Percentiles rank a stretch among this genome's conserved stretches.
Evolutionary conservation across 2,888 invertebrate species (phyloP).

Genomic region (Nomada fabriciana): DNA sequence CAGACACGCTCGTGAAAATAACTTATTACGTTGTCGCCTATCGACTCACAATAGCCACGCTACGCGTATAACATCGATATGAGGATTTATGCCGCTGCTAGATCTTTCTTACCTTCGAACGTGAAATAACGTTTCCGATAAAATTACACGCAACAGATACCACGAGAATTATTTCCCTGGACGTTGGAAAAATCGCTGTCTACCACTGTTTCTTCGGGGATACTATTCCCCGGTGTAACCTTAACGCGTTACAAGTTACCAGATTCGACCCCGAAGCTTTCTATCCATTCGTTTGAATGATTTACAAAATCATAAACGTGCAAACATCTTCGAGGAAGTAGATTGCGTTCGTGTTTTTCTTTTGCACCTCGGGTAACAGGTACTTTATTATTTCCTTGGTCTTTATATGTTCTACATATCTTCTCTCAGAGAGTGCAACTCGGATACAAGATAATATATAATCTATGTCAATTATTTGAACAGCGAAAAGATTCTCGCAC

Average conservation of each 20-base stretch:
- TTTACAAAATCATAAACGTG: background rate
- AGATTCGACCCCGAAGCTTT: background rate
- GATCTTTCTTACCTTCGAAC: constrained; percentile 25
- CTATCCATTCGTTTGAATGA: background rate
- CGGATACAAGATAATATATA: too few relatives aligned
- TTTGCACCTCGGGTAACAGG: too few relatives aligned
- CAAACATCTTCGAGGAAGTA: background rate
- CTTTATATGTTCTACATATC: too few relatives aligned
- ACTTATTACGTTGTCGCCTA: constrained; percentile 59
- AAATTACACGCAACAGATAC: constrained; percentile 36
- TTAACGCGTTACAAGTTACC: background rate
- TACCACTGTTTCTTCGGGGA: background rate
- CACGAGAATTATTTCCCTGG: constrained; percentile 21
- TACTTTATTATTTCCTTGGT: too few relatives aligned
- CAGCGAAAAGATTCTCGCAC: too few relatives aligned
- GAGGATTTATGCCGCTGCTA: constrained; percentile 38
- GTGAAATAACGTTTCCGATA: constrained; percentile 25
- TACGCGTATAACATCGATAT: constrained; percentile 48
- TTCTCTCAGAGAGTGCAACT: too few relatives aligned
- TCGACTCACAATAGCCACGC: constrained; percentile 46
- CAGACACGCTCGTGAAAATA: constrained; percentile 47
- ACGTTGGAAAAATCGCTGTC: background rate
- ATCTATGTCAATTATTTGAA: too few relatives aligned
- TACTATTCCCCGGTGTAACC: background rate
- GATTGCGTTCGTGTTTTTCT: too few relatives aligned